Base-by-base conservation (phyloP, 2,888 invertebrate genomes). In the Anthrax anthrax region DNA sequence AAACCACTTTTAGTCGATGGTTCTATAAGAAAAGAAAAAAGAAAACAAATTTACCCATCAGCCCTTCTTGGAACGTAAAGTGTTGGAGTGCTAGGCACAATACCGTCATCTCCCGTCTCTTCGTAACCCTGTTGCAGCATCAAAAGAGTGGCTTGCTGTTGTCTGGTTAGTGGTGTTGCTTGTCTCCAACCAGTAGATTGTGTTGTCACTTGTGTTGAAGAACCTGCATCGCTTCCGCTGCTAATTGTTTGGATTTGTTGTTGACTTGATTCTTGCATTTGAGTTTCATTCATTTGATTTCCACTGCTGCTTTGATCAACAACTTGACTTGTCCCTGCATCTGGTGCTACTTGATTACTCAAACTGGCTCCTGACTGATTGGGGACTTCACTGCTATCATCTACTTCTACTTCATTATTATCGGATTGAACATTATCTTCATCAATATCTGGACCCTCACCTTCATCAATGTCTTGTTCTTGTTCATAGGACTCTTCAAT, bases 61-160 rank as follows among this genome's bases (percentile, higher is more conserved):
- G 77, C 80, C 50, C 89, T 74, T 49, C 86, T 71, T 4, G 89
- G 87, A 39, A 85, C 81, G 60, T 83, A 86, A 23, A 91, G 70
- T 4, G 90, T 88, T 17, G 92, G 89, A 13, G 91, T 90, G 50
- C 89, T 85, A 16, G 92, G 91, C 32, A 92, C 90, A 55, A 90
- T 90, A 56, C 86, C 69, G 55, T 75, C 74, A 52, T 75, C 75
- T 6, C 66, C 72, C 47, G 72, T 70, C 53, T 74, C 74, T 14
- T 60, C 58, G 10, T 56, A 56, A 16, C 56, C 56, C 41, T 60
- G 60, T 42, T 60, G 61, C 13, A 61, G 48, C 51, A 60, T 56
- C 49, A 60, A 54, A 27, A 59, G 49, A 4, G 60, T 57, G 4
- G 70, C 56, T 44, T 60, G 59, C 46, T 61, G 62, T 50, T 60